Base-by-base conservation (phyloP, 2,113 vertebrate genomes). In the Procavia capensis region DNA sequence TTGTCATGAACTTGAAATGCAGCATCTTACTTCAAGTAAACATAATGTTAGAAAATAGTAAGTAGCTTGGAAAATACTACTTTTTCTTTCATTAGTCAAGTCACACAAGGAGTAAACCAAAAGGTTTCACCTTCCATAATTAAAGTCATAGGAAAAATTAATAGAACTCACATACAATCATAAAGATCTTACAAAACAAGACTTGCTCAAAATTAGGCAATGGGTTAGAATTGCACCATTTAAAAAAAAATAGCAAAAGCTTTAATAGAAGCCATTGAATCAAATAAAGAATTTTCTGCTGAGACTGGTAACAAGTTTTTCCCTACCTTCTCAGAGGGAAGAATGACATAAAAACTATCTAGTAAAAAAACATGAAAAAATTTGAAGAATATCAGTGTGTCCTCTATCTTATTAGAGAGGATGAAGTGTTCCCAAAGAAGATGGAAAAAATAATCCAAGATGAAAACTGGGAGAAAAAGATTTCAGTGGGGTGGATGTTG, bases 381-480 rank as follows among this genome's bases (percentile, higher is more conserved):
- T 84, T 27, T 78, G 83, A 94, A 88, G 57, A 94, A 78, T 97
- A 88, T 86, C 95, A 97, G 36, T 29, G 85, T 86, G 64, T 96
- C 91, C 54, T 63, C n/a, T 83, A 76, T 16, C 89, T 97, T 97
- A 96, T 97, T 96, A 95, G 94, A 96, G 89, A 96, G 89, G 83
- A 91, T 96, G 88, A 97, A 91, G 63, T 0, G 0, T 86, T 91
- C 86, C 79, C 61, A 95, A 79, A 95, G 83, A 91, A 97, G 94
- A 97, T 95, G 88, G 93, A 57, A 96, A 96, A 97, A 97, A 93
- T 96, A 97, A 97, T 94, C 96, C 94, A 94, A 96, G 95, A 96
- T 91, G 92, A 97, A 97, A 97, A 93, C 78, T 93, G 83, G 85
- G 94, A 92, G 95, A 91, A 97, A 97, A 94, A 94, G 79, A 96